Evolutionary conservation across 2,888 invertebrate genomes (phyloP), one percentile per base, ranked within the genome.

Genomic region (Marronus borbonicus): DNA sequence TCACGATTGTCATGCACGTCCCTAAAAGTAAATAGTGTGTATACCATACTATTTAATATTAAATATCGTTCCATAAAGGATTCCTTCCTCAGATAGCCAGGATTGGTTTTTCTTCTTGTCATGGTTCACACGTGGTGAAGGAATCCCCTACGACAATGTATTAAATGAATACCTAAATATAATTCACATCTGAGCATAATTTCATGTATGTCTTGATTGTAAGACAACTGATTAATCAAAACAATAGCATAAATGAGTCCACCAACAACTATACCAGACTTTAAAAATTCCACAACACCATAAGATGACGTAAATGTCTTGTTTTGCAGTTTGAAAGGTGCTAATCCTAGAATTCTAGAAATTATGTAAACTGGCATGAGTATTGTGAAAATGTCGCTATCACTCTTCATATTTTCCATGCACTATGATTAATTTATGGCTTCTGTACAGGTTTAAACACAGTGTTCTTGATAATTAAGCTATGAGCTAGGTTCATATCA

Each of bases 261-360:
- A 8, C 76, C 76, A 24, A 81, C 75, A 24, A 83, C 75, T 7
- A 76, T 4, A 58, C 76, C n/a, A 44, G 36, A 36, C 14, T 20
- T 55, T 14, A 74, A 14, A 14, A 74, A 20, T 2, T 58, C 62
- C 20, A 74, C 4, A 10, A 74, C 2, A 2, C 74, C 60, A 39
- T 44, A 74, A 8, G 58, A 28, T 20, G 74, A 20, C 17, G 20
- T 44, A 24, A 66, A 24, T 24, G 17, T 17, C 20, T 66, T 44
- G 24, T 49, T 44, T 10, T n/a, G 60, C 5, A 74, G 60, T 36
- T 76, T 68, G 36, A 80, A 82, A 17, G 83, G 83, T 14, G 83
- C 81, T 28, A 84, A 77, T 2, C 83, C 83, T 20, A 83, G 76
- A 60, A 83, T 76, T 81, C 82, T 82, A 20, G 83, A 83, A 14